Evolutionary conservation across 2,797 vertebrate species (phyloP).

Genomic region (Argentina silus): DNA sequence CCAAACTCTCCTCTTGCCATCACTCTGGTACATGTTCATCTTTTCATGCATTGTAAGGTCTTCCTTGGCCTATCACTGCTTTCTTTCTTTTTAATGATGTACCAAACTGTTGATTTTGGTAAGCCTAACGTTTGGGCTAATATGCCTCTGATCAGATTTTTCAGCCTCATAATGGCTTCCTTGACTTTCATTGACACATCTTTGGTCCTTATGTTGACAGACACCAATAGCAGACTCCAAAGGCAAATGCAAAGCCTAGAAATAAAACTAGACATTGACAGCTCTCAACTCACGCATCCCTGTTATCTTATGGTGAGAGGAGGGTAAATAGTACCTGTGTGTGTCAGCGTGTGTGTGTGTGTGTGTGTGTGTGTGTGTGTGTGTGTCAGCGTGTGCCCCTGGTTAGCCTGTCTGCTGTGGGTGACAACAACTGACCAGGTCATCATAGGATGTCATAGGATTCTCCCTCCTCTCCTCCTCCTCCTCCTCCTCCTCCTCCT

Average conservation of each 20-base stretch:
- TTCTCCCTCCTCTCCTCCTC: not conserved
- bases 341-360: slow-evolving; percentile 5
- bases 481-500: not conserved
- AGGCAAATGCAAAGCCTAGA: not conserved
- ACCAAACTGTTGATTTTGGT: too few relatives aligned
- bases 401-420: not conserved
- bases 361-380: slow-evolving; percentile 6
- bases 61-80: too few relatives aligned
- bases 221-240: not conserved
- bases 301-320: not conserved
- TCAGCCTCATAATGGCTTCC: too few relatives aligned
- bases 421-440: not conserved
- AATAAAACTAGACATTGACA: too few relatives aligned
- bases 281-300: not conserved
- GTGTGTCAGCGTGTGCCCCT: slow-evolving; percentile 1
- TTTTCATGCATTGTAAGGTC: too few relatives aligned
- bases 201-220: not conserved
- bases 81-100: too few relatives aligned
- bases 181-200: too few relatives aligned
- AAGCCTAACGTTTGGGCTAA: too few relatives aligned
- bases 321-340: not conserved
- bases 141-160: too few relatives aligned
- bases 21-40: too few relatives aligned
- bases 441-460: not conserved
- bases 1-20: too few relatives aligned